phyloP scores from a whole-genome alignment of 2,888 invertebrate species.

The Lathronympha strigana region DNA sequence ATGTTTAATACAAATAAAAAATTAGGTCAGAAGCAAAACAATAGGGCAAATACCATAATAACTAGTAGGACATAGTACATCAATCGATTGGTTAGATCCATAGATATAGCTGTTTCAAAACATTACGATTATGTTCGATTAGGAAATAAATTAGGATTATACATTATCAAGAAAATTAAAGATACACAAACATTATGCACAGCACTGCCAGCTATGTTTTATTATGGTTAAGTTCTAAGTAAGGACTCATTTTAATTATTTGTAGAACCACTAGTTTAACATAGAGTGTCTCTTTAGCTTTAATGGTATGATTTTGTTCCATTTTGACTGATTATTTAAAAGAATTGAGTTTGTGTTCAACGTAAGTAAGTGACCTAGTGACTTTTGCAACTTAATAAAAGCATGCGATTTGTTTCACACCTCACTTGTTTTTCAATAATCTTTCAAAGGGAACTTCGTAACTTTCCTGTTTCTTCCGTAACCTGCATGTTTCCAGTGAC shows the following conservation, averaged over 20 bases:
- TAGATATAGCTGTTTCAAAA: neutral
- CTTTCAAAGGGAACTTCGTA: neutral
- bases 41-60: neutral
- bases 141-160: neutral
- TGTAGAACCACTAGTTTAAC: conserved; percentile 3
- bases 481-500: conserved; percentile 47
- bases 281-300: neutral
- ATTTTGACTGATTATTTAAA: conserved; percentile 14
- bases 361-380: no score
- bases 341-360: neutral
- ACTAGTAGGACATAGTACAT: neutral
- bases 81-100: neutral
- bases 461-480: conserved; percentile 14
- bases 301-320: conserved; percentile 1
- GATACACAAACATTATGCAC: conserved; percentile 15
- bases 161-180: neutral
- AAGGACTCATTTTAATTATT: conserved; percentile 7
- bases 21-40: neutral
- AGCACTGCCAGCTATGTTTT: conserved; percentile 10
- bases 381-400: no score
- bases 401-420: neutral
- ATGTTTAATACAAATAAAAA: neutral
- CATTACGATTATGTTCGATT: neutral
- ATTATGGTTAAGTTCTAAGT: neutral
- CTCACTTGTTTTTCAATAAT: conserved; percentile 9